Evolutionary conservation across 53 echinoderm and acorn worm species (phyloP), one percentile per base, ranked within the genome.

Genomic region (Antedon mediterranea): DNA sequence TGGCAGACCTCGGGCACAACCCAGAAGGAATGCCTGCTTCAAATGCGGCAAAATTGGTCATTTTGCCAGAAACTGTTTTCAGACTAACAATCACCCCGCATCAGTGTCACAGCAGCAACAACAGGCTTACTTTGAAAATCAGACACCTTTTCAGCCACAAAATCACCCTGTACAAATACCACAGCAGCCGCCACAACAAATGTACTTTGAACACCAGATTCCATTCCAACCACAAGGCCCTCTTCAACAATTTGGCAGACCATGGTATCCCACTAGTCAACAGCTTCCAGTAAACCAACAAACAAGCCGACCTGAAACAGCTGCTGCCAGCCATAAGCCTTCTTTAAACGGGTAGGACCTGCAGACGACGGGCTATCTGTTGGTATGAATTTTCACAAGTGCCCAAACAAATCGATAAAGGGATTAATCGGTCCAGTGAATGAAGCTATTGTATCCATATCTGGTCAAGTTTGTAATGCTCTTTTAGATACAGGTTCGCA

Each of bases 401-500:
- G 74, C 74, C 74, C 74, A 32, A 15, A 57, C 57, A 57, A 57
- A 26, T 57, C 57, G 37, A 14, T 72, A 14, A 72, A 30, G 7
- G 72, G 74, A 14, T 74, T 74, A 74, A 74, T 74, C 15, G 29
- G 74, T 28, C 74, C 74, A 74, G 74, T 74, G 11, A 74, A 74
- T 28, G 33, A 8, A 31, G 33, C 74, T 8, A 28, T 30, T 23
- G 23, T 74, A 1, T 15, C 29, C 7, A 74, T 74, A 13, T 74
- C 31, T 23, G 74, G 74, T 74, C 74, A 74, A 18, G 74, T 30
- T 15, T 74, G 74, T 23, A 43, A 79, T 71, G 31, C 72, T 73
- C 79, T 79, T 3, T 33, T 79, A 7, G 33, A 79, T 73, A 79
- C 79, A 14, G 79, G 79, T 71, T 79, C 72, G 32, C 71, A 34